Evolutionary conservation across 2,888 invertebrate species (phyloP).

Genomic region (Masnerella sp.): DNA sequence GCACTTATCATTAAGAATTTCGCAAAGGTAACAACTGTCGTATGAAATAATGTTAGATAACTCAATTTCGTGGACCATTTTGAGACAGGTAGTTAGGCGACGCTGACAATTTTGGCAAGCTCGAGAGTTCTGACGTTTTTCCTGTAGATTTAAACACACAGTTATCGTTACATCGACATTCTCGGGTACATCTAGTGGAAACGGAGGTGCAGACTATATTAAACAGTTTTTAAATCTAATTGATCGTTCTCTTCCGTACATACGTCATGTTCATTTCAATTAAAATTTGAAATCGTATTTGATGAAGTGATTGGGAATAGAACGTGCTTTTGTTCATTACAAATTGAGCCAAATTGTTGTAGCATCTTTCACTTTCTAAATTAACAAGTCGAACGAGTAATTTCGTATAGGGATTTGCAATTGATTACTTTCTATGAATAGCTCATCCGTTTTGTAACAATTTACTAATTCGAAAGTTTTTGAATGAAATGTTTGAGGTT

Average conservation of each 20-base stretch:
- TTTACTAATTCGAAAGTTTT: too few relatives aligned
- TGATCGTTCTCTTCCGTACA: neutral
- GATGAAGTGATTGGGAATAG: conserved; percentile 2
- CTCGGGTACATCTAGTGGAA: too few relatives aligned
- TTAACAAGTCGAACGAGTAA: too few relatives aligned
- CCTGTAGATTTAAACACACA: conserved; percentile 23
- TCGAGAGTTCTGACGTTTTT: conserved; percentile 15
- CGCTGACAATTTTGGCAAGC: conserved; percentile 28
- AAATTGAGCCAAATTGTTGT: too few relatives aligned
- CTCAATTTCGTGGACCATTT: conserved; percentile 20
- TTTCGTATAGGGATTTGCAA: too few relatives aligned
- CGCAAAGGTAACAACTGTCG: conserved; percentile 1
- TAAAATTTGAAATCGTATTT: conserved; percentile 3
- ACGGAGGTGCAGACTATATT: too few relatives aligned
- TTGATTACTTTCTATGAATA: too few relatives aligned
- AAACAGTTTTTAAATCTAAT: neutral
- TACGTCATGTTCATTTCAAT: neutral
- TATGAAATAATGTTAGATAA: conserved; percentile 20
- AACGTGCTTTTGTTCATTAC: too few relatives aligned
- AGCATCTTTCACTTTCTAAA: too few relatives aligned
- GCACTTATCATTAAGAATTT: too few relatives aligned
- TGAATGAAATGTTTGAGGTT: too few relatives aligned
- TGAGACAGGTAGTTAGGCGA: conserved; percentile 15
- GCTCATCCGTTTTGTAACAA: too few relatives aligned
- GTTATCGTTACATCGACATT: neutral